Base-by-base conservation (phyloP, 2,888 invertebrate species). In the Lacanobia wlatinum region DNA sequence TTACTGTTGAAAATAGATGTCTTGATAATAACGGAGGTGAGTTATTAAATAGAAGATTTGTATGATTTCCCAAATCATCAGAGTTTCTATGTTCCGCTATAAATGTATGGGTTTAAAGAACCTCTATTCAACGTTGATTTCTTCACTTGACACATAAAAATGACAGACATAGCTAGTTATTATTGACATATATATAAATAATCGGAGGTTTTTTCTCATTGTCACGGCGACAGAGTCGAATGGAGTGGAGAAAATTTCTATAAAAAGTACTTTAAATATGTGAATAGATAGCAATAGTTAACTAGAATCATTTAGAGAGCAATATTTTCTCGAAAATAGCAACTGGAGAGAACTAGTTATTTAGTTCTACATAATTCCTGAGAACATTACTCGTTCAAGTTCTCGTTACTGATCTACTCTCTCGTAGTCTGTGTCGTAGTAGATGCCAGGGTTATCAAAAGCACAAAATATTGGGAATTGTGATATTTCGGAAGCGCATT, bases 1-100 rank as follows among this genome's bases (percentile, higher is more conserved):
- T 64, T 34, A 38, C 43, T 43, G n/a, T 21, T 43, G 9, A 52
- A 63, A 12, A 38, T 60, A 53, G 52, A 61, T 65, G 56, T 52
- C 28, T n/a, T n/a, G 23, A 7, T 38, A 2, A 12, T 65, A 38
- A 52, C 3, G 23, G 34, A 1, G 64, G 12, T 7, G 10, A 21
- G 2, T 10, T 16, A 10, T 48, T 18, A 4, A 12, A 12, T 1
- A 48, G 18, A 48, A 16, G 16, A 12, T 48, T 48, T 48, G 48
- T 48, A 18, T 48, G 23, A 38, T 12, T 28, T 18, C 10, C 21
- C 12, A 48, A 21, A 1, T 18, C 34, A 10, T 23, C 3, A 43
- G 4, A 53, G 43, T 2, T 55, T 8, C 4, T 23, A 7, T 21
- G 0, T 23, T 53, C 12, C 38, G 16, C 34, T 9, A 34, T n/a